Conservation (phyloP, 2,797 vertebrate species). For the Thaleichthys pacificus region DNA sequence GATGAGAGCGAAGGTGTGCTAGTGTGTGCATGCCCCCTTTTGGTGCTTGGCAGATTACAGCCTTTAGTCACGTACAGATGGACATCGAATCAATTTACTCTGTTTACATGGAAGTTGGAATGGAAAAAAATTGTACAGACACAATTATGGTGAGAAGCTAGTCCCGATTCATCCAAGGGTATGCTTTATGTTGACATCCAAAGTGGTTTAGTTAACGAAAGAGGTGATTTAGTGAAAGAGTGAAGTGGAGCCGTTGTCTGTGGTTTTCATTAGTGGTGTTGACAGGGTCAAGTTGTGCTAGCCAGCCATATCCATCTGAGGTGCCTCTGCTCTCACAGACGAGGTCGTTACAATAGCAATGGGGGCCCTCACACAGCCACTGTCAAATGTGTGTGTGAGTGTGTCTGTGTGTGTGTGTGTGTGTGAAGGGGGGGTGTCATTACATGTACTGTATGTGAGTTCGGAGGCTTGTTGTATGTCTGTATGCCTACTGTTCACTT, state of each 20-base stretch:
- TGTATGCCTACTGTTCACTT: not conserved
- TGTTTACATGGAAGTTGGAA: not conserved
- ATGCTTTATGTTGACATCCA: not conserved
- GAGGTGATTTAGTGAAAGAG: not conserved
- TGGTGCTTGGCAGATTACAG: slow-evolving; percentile 51
- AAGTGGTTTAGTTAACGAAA: not conserved
- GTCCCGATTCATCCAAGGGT: not conserved
- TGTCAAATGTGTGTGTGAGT: not conserved
- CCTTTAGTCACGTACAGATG: not conserved
- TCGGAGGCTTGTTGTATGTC: not conserved
- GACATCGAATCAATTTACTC: not conserved
- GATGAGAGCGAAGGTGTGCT: slow-evolving; percentile 10
- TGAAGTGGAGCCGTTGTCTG: not conserved
- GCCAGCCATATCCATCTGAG: not conserved
- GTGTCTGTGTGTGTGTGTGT: slow-evolving; percentile 2
- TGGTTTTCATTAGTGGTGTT: not conserved
- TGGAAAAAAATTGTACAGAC: not conserved
- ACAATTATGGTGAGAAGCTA: not conserved
- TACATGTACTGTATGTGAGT: not conserved
- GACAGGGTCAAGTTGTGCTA: not conserved
- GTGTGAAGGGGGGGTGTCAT: not conserved
- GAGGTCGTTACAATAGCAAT: not conserved
- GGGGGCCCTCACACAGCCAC: not conserved
- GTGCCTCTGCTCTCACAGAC: not conserved
- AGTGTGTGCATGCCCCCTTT: slow-evolving; percentile 64